Percentiles rank a stretch among this genome's conserved stretches.
These are phyloP conservation scores for Leucania comma DNA, from an alignment of 2,888 invertebrate species.

Conservation along the genomic window DNA sequence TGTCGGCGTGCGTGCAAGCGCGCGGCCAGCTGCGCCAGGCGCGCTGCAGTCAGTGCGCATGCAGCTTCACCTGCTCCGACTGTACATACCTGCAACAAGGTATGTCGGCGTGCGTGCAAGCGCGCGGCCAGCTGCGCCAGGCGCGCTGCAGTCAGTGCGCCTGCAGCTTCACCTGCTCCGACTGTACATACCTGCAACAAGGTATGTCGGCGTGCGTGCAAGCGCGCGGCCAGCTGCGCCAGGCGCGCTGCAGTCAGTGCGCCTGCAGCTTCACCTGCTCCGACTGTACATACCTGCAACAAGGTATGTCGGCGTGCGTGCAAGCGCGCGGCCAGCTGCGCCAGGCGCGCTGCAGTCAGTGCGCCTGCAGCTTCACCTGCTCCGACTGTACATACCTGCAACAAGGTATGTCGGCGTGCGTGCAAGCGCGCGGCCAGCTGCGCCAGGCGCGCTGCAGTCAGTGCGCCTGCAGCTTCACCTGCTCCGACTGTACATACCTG, in stretches of 20 bases:
- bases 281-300: slow-evolving; percentile 89
- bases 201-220: slow-evolving; percentile 95
- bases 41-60: slow-evolving; percentile 95
- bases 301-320: slow-evolving; percentile 90
- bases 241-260: slow-evolving; percentile 94
- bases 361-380: slow-evolving; percentile 95
- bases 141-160: slow-evolving; percentile 94
- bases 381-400: slow-evolving; percentile 91
- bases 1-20: slow-evolving; percentile 96
- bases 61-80: slow-evolving; percentile 95
- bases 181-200: slow-evolving; percentile 95
- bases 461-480: slow-evolving; percentile 95
- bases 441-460: slow-evolving; percentile 93
- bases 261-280: slow-evolving; percentile 96
- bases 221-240: slow-evolving; percentile 95
- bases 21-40: slow-evolving; percentile 95
- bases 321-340: slow-evolving; percentile 95
- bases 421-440: slow-evolving; percentile 95
- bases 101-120: slow-evolving; percentile 95
- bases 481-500: slow-evolving; percentile 92
- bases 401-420: slow-evolving; percentile 86
- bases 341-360: slow-evolving; percentile 94
- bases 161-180: slow-evolving; percentile 96
- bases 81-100: slow-evolving; percentile 95
- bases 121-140: slow-evolving; percentile 95